Evolutionary conservation across 2,888 invertebrate genomes (phyloP).

Genomic region (Psylliodes chrysocephalus): DNA sequence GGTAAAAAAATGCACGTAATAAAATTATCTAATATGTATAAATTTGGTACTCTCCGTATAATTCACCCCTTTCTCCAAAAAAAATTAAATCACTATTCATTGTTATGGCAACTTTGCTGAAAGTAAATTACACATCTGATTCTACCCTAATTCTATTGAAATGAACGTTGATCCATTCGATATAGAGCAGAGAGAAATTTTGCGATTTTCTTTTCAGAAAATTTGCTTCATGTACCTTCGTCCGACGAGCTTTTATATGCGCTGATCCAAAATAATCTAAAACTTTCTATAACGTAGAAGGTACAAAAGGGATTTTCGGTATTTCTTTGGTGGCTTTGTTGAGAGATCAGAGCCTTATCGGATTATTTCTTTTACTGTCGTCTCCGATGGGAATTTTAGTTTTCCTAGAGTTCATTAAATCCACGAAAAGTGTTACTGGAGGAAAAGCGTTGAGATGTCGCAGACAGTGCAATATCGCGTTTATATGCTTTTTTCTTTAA

Average conservation of each 20-base stretch:
- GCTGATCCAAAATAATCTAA: constrained; percentile 44
- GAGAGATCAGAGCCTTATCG: constrained; percentile 48
- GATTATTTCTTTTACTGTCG: constrained; percentile 44
- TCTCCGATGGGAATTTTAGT: constrained; percentile 39
- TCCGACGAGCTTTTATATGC: constrained; percentile 31
- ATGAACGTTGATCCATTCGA: constrained; percentile 13
- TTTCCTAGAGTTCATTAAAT: constrained; percentile 42
- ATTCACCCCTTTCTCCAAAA: too few species aligned
- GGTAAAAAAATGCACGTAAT: too few species aligned
- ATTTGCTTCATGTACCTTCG: constrained; percentile 28
- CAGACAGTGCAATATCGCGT: neutral
- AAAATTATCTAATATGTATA: too few species aligned
- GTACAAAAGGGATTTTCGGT: constrained; percentile 46
- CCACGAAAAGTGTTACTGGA: constrained; percentile 35
- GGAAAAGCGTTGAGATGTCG: constrained; percentile 8
- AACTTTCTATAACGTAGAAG: constrained; percentile 44
- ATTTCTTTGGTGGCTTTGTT: constrained; percentile 51
- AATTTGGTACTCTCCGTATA: too few species aligned
- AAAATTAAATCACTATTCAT: neutral
- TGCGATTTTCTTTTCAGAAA: constrained; percentile 29
- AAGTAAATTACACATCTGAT: neutral
- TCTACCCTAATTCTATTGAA: constrained; percentile 4
- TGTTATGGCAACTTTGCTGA: neutral
- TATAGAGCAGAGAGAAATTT: constrained; percentile 12
- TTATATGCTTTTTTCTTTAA: neutral